Evolutionary conservation across 2,888 invertebrate species (phyloP).

Genomic region (Volucella inanis): DNA sequence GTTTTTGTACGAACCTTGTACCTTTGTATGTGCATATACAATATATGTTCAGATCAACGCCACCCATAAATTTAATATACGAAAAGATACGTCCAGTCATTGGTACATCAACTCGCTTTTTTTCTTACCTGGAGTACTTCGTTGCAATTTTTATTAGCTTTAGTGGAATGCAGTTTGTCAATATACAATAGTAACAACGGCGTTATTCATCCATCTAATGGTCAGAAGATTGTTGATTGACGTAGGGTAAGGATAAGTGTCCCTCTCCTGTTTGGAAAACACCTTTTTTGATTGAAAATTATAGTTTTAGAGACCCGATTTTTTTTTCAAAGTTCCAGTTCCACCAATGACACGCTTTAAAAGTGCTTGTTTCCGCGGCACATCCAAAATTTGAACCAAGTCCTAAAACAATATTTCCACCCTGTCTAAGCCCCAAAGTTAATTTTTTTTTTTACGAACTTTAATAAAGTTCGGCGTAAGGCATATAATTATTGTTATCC

Average conservation of each 20-base stretch:
- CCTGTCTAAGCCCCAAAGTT: too few species aligned
- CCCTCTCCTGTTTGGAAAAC: neutral
- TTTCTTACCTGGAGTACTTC: neutral
- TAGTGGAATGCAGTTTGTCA: neutral
- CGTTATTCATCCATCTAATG: neutral
- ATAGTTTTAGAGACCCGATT: neutral
- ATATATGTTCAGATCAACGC: neutral
- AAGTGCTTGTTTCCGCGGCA: neutral
- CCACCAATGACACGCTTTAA: too few species aligned
- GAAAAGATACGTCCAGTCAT: neutral
- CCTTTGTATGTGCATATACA: too few species aligned
- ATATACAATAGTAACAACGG: too few species aligned
- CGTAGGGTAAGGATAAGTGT: neutral
- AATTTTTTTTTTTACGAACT: too few species aligned
- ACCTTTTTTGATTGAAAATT: neutral
- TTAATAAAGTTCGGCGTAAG: too few species aligned
- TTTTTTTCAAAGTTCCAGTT: neutral
- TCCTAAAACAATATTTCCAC: too few species aligned
- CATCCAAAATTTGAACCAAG: neutral
- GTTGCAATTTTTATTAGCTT: neutral
- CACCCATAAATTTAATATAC: neutral
- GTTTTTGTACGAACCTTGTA: neutral
- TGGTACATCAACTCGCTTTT: neutral
- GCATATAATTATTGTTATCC: too few species aligned
- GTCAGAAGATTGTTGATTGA: neutral